phyloP scores from a whole-genome alignment of 2,888 invertebrate species.

The Hirtodrosophila duncani region DNA sequence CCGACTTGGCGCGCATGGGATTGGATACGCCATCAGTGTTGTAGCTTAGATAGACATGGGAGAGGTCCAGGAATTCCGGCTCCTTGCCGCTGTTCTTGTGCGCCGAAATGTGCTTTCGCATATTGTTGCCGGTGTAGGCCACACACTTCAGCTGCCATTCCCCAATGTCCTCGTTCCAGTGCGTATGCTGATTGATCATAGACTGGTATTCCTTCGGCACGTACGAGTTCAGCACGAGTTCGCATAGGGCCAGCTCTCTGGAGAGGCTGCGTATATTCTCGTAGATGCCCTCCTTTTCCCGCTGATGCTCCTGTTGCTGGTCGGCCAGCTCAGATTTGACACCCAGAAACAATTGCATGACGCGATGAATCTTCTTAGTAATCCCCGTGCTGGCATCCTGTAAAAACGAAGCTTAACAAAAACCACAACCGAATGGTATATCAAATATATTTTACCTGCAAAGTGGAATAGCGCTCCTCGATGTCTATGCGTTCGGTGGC shows the following conservation, averaged over 20 bases:
- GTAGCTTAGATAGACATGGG: constrained; percentile 84
- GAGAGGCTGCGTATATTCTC: constrained; percentile 95
- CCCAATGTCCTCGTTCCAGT: constrained; percentile 99
- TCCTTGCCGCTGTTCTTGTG: constrained; percentile 77
- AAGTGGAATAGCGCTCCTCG: constrained; percentile 94
- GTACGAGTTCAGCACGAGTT: constrained; percentile 93
- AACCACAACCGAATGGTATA: too few relatives aligned
- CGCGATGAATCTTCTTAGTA: constrained; percentile 93
- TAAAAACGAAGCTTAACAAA: too few relatives aligned
- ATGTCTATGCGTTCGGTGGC: constrained; percentile 95
- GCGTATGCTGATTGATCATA: constrained; percentile 92
- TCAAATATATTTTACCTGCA: too few relatives aligned
- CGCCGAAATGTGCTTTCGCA: constrained; percentile 84
- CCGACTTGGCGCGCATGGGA: constrained; percentile 80
- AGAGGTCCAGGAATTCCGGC: constrained; percentile 82
- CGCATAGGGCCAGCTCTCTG: constrained; percentile 93
- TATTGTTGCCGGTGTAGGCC: constrained; percentile 99
- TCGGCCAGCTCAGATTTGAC: constrained; percentile 91
- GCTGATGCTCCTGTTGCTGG: constrained; percentile 95
- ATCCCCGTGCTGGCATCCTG: constrained; percentile 96
- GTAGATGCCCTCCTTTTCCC: constrained; percentile 96
- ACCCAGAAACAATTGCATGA: constrained; percentile 91
- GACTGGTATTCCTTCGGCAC: constrained; percentile 96
- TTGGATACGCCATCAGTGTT: constrained; percentile 81
- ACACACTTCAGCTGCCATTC: constrained; percentile 99